Evolutionary conservation across 2,113 vertebrate genomes (phyloP), one percentile per base, ranked within the genome.

Genomic region (Fregata magnificens): DNA sequence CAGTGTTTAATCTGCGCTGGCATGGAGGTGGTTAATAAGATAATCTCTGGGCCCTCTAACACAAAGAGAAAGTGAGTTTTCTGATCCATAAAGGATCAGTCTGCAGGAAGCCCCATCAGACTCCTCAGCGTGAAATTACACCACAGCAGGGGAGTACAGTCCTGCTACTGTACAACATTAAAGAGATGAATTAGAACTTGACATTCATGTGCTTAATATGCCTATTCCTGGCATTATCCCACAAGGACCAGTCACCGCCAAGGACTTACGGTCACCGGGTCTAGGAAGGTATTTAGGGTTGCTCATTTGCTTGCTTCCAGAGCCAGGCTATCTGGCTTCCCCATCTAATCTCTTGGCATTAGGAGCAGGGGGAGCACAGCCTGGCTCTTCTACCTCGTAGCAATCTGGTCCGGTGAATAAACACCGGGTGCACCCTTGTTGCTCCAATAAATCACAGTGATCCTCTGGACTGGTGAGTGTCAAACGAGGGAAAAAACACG

Each of bases 21-120:
- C 82, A 56, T 36, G 65, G 93, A 97, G 95, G 87, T 97, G 90
- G 98, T 98, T 98, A 98, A 98, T 94, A 92, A 96, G 58, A 95
- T 98, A 98, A 98, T 98, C 97, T 97, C 78, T 2, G 7, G 95
- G 80, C 96, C 92, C 96, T 95, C 47, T 94, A 95, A 19, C 94
- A 98, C 97, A 98, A 98, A 98, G 97, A 94, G 97, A 97, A 98
- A 98, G 98, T 98, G 97, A 95, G 98, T 97, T 98, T 98, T 98
- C 97, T 98, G 98, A 99, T 98, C 98, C 98, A 98, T 98, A 98
- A 98, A 98, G 98, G 98, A 98, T 98, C 98, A 98, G 98, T 97
- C 98, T 96, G 97, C 96, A 97, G 98, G 98, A 98, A 70, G 97
- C 98, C 97, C 97, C 98, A 98, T 98, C 98, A 98, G 98, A 93